Evolutionary conservation across 2,797 vertebrate species (phyloP), one percentile per base, ranked within the genome.

Genomic region (Sebastes miniatus): DNA sequence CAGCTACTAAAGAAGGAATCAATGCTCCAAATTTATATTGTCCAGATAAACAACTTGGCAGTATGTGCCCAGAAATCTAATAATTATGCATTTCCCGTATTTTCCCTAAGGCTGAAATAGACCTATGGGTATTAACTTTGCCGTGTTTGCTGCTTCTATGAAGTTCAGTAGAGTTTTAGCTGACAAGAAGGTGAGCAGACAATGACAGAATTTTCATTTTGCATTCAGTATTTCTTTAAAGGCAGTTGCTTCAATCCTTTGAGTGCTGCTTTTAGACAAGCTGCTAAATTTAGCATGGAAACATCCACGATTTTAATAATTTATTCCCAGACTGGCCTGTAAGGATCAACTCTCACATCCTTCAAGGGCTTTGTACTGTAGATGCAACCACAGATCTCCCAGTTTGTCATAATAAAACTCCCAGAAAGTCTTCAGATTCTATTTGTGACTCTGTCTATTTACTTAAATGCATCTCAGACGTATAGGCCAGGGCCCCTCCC

Each of bases 371-470:
- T 87, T 86, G 77, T 88, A 68, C 77, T 78, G 69, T 69, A 77
- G 75, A 87, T 77, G 63, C 5, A 3, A 77, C 83, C 87, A 84
- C 90, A 91, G 69, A 91, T 93, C 84, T 89, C 83, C 87, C 79
- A 76, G 86, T 89, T 83, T 90, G 84, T 88, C 84, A 90, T 86
- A 85, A 83, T 88, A 70, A 73, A 76, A 93, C 90, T 92, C 93
- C 70, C 90, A 90, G 92, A 95, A 94, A 76, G 76, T 86, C 90
- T n/a, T 91, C 91, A 70, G 82, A 87, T 81, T 91, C 94, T 96
- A 95, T 96, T 96, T 95, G 94, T 83, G 91, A 94, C 92, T 95
- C 90, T 85, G 47, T 76, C 77, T 92, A 90, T 95, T 96, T 96
- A 94, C 91, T 95, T 90, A 76, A 82, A 93, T 86, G 77, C 81